Evolutionary conservation across 2,113 vertebrate genomes (phyloP), one percentile per base, ranked within the genome.

Genomic region (Chlamydotis undulata): DNA sequence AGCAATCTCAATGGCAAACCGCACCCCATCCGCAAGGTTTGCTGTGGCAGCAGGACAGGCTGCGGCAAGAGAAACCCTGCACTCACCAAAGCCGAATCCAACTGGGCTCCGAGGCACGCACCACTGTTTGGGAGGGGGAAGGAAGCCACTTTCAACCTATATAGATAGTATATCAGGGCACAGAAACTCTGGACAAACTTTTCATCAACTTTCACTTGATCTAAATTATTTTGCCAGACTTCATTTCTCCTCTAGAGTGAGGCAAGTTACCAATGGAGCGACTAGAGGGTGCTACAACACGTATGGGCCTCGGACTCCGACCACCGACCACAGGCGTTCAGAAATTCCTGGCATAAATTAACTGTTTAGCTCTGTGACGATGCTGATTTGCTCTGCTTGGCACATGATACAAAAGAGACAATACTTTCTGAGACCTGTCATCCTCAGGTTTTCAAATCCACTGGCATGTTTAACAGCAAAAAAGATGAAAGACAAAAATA

Each of bases 301-400:
- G 47, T 5, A 22, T 28, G 53, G 94, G 70, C 71, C 67, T 71
- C 5, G 1, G 59, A 87, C 71, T 64, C 23, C 19, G 35, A 61
- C 7, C 1, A 55, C 71, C 53, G 41, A 14, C 39, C 39, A 39
- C 39, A 70, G 88, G 56, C 8, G 0, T 53, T 89, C 47, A 71
- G 71, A 91, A 93, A 92, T 84, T 81, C 87, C 75, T 53, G 75
- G 89, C 90, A 96, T 78, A 94, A 94, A 96, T 96, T 90, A 96
- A 78, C 57, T 57, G 52, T n/a, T 83, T 59, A 22, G 60, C 41
- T 92, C 70, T 53, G 45, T 33, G 61, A 91, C 47, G 57, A 68
- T 80, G 70, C 63, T 43, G 89, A 87, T 92, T 52, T 85, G 77
- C 87, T 93, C 90, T 8, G 10, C 74, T 91, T 94, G 74, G 87